Evolutionary conservation across 2,113 vertebrate genomes (phyloP).

Genomic region (Ranitomeya variabilis): DNA sequence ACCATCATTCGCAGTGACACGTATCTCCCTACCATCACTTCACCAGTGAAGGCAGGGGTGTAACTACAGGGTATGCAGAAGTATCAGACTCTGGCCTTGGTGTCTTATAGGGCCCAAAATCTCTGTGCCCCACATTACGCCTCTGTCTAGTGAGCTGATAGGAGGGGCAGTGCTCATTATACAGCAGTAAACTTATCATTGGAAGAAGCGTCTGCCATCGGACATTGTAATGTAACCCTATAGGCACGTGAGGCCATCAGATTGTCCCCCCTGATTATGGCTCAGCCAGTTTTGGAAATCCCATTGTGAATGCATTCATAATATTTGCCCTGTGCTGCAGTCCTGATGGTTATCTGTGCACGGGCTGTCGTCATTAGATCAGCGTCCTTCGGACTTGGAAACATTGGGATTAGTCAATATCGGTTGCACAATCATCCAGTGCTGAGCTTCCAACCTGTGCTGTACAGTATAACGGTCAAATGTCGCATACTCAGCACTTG

Average conservation of each 20-base stretch:
- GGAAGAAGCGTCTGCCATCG: neutral
- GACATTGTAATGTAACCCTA: neutral
- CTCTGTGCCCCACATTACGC: neutral
- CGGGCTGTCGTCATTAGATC: neutral
- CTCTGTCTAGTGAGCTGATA: neutral
- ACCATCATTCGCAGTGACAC: too few relatives aligned
- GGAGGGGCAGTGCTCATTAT: too few relatives aligned
- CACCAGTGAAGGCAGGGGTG: too few relatives aligned
- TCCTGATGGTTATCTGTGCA: too few relatives aligned
- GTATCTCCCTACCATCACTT: too few relatives aligned
- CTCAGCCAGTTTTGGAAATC: neutral
- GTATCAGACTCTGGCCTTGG: too few relatives aligned
- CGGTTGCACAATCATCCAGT: neutral
- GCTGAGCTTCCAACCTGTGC: neutral
- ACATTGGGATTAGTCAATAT: slow-evolving; percentile 12
- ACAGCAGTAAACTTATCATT: too few relatives aligned
- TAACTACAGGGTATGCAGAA: too few relatives aligned
- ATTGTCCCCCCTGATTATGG: neutral
- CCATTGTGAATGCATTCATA: neutral
- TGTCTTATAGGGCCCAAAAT: neutral
- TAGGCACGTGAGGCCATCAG: neutral
- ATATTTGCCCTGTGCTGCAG: neutral
- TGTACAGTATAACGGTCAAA: neutral
- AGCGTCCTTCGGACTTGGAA: neutral
- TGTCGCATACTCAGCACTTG: neutral